Percentiles rank a stretch among this genome's conserved stretches.
Conservation (phyloP, 2,888 invertebrate genomes). For the Caenorhabditis zanzibari region DNA sequence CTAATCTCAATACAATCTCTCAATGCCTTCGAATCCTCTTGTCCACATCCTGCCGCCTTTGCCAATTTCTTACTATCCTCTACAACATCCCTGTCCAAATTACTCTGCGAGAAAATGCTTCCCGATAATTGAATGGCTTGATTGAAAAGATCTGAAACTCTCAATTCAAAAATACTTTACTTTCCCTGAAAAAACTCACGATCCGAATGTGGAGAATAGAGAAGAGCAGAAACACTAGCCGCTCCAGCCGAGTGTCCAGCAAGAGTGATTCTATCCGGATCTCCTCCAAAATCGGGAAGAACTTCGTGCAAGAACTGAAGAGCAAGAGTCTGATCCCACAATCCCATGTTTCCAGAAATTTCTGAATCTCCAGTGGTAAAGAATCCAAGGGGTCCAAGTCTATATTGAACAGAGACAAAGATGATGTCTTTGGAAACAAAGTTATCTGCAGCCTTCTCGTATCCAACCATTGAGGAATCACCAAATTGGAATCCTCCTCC, state of each 20-base stretch:
- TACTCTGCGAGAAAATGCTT: constrained; percentile 72
- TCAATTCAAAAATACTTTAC: not conserved
- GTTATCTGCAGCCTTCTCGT: constrained; percentile 70
- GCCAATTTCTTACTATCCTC: constrained; percentile 70
- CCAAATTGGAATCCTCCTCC: constrained; percentile 76
- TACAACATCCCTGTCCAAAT: constrained; percentile 71
- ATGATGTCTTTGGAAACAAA: constrained; percentile 73
- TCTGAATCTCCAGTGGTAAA: constrained; percentile 73
- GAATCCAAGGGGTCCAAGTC: constrained; percentile 75
- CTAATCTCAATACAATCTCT: constrained; percentile 73
- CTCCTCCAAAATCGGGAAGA: constrained; percentile 75
- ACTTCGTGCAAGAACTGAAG: constrained; percentile 75
- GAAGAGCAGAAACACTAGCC: constrained; percentile 70
- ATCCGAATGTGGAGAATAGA: constrained; percentile 75
- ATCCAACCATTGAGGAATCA: constrained; percentile 68
- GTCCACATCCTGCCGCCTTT: constrained; percentile 68
- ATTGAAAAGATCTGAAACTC: constrained; percentile 72
- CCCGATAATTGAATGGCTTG: constrained; percentile 76
- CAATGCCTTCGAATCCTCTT: constrained; percentile 67
- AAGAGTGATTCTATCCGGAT: constrained; percentile 70
- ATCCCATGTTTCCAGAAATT: constrained; percentile 75
- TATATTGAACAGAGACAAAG: constrained; percentile 74
- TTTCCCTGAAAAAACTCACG: constrained; percentile 68
- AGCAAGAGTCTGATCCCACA: constrained; percentile 75
- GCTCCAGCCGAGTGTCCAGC: constrained; percentile 75